phyloP scores from a whole-genome alignment of 2,797 vertebrate species.

The Pangasius macronema region DNA sequence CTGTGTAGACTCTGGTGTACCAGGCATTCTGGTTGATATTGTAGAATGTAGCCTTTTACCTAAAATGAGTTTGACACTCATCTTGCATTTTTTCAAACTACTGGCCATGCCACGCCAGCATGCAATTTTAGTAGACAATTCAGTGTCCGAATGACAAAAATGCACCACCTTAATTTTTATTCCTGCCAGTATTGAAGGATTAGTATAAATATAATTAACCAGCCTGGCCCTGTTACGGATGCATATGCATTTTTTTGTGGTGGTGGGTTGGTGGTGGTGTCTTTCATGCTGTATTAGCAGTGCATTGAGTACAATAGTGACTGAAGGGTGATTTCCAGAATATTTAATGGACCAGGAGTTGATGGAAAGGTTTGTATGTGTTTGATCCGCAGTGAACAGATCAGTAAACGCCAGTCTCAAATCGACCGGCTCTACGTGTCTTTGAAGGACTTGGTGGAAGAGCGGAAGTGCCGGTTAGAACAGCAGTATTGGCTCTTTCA shows the following conservation, averaged over 20 bases:
- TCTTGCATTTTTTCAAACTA: neutral
- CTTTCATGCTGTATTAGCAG: neutral
- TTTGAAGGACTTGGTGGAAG: constrained; percentile 94
- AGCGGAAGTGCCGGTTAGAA: constrained; percentile 86
- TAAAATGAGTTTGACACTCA: neutral
- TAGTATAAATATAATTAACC: neutral
- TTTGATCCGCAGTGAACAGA: constrained; percentile 80
- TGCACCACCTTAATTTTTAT: neutral
- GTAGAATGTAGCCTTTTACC: neutral
- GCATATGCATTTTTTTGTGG: neutral
- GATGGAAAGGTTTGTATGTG: neutral
- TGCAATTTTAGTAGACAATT: neutral
- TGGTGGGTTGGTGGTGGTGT: neutral
- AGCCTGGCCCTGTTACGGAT: neutral
- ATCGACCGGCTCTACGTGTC: constrained; percentile 95
- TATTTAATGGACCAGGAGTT: neutral
- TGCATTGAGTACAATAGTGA: neutral
- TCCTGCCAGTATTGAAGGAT: too few relatives aligned
- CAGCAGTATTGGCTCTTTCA: constrained; percentile 97
- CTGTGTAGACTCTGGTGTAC: neutral
- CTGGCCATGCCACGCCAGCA: neutral
- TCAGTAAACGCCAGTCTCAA: constrained; percentile 93
- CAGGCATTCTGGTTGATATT: neutral
- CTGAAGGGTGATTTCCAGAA: neutral
- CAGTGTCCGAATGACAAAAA: neutral